A percentile compares a stretch with the other conserved stretches of the same genome.
Conservation (phyloP, 2,113 vertebrate genomes). For the Atractosteus spatula region DNA sequence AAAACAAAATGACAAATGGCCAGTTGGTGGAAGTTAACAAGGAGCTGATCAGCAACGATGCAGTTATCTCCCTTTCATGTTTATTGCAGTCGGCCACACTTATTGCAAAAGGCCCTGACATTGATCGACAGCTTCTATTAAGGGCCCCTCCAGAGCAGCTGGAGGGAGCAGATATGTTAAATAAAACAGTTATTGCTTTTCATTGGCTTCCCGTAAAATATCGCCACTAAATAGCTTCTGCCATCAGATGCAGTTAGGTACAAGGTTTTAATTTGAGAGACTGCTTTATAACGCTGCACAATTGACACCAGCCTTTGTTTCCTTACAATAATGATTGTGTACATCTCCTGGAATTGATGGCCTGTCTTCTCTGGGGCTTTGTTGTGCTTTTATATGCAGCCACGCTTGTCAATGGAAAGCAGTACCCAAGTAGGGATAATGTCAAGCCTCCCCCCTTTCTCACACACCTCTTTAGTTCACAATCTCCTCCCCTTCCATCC, state of each 20-base stretch:
- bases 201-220: constrained; percentile 92
- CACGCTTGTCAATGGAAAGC: constrained; percentile 74
- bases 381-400: constrained; percentile 72
- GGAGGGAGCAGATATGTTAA: constrained; percentile 96
- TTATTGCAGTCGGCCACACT: constrained; percentile 87
- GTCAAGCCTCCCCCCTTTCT: constrained; percentile 62
- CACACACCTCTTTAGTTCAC: constrained; percentile 28
- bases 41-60: constrained; percentile 71
- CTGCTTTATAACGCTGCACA: constrained; percentile 80
- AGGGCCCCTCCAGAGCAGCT: constrained; percentile 83
- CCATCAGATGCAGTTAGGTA: constrained; percentile 91
- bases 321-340: constrained; percentile 84
- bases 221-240: constrained; percentile 88
- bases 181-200: constrained; percentile 97
- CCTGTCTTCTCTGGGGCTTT: constrained; percentile 79
- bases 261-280: constrained; percentile 98
- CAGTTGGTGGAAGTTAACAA: constrained; percentile 77
- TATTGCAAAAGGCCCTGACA: constrained; percentile 81
- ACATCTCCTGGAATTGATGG: constrained; percentile 93
- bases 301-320: constrained; percentile 90
- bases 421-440: constrained; percentile 72
- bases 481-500: constrained; percentile 40
- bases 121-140: constrained; percentile 99
- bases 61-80: constrained; percentile 86
- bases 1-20: constrained; percentile 81